A percentile compares a stretch with the other conserved stretches of the same genome.
Evolutionary conservation across 2,113 vertebrate species (phyloP).

Genomic region (Tonatia bakeri): DNA sequence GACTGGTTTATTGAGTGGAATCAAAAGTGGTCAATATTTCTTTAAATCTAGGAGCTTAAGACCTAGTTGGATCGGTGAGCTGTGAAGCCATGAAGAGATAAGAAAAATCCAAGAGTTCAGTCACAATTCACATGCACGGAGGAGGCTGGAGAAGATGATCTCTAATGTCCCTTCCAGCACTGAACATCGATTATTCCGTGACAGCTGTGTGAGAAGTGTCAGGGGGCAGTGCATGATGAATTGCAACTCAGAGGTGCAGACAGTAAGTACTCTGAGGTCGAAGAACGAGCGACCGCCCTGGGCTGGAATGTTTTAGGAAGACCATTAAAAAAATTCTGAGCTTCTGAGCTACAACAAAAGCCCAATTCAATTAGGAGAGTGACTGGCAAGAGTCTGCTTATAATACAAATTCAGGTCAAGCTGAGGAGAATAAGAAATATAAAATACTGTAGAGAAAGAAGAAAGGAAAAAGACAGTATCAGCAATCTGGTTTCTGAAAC

Average conservation of each 20-base stretch:
- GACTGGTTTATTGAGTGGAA: constrained; percentile 71
- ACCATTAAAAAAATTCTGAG: constrained; percentile 30
- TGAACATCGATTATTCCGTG: not conserved
- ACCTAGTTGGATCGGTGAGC: not conserved
- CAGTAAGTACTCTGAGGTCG: not conserved
- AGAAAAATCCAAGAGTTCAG: not conserved
- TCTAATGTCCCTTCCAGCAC: not conserved
- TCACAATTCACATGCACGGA: not conserved
- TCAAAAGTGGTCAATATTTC: constrained; percentile 55
- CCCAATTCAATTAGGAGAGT: constrained; percentile 42
- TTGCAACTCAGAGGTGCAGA: not conserved
- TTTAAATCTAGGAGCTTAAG: constrained; percentile 51
- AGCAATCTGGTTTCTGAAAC: constrained; percentile 29
- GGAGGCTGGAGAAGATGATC: not conserved
- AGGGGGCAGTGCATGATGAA: not conserved
- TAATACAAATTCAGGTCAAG: constrained; percentile 32
- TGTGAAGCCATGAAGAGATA: not conserved
- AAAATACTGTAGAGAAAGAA: not conserved
- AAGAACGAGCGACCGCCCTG: not conserved
- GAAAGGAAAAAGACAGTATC: constrained; percentile 20
- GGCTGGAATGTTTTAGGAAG: not conserved
- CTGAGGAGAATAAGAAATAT: not conserved
- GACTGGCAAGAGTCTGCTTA: not conserved
- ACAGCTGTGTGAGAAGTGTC: not conserved
- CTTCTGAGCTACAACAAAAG: constrained; percentile 22